Percentiles rank a stretch among this genome's conserved stretches.
Evolutionary conservation across 2,113 vertebrate species (phyloP).

Genomic region (Chrysochloris asiatica): DNA sequence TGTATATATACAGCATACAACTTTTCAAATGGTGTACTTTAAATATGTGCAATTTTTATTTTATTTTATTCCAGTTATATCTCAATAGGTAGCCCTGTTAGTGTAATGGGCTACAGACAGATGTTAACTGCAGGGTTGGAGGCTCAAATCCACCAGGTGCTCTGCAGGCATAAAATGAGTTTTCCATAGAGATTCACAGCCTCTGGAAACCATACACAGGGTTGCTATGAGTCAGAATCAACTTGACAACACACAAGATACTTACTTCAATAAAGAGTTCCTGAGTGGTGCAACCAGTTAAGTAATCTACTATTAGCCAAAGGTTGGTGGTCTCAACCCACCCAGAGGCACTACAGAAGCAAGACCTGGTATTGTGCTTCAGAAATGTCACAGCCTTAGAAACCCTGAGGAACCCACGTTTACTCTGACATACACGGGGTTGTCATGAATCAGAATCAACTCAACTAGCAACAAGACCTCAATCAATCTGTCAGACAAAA

Average conservation of each 20-base stretch:
- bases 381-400: neutral
- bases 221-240: too few species aligned
- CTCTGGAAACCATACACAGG: too few species aligned
- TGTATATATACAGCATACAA: neutral
- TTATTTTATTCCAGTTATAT: too few species aligned
- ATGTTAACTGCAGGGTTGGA: too few species aligned
- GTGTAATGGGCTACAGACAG: too few species aligned
- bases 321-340: neutral
- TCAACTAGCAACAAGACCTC: neutral
- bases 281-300: neutral
- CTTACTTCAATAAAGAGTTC: neutral
- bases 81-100: too few species aligned
- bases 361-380: neutral
- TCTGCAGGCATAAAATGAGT: too few species aligned
- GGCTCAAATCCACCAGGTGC: too few species aligned
- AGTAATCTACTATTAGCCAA: neutral
- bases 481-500: constrained; percentile 21
- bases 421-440: neutral
- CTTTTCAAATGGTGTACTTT: constrained; percentile 32
- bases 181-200: too few species aligned
- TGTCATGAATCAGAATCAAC: neutral
- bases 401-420: neutral
- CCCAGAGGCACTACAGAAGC: neutral
- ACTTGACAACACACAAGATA: too few species aligned
- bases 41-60: constrained; percentile 10